A percentile compares a stretch with the other conserved stretches of the same genome.
These are phyloP conservation scores for Chloropsis cyanopogon DNA, from an alignment of 2,113 vertebrate species.

Conservation along the genomic window DNA sequence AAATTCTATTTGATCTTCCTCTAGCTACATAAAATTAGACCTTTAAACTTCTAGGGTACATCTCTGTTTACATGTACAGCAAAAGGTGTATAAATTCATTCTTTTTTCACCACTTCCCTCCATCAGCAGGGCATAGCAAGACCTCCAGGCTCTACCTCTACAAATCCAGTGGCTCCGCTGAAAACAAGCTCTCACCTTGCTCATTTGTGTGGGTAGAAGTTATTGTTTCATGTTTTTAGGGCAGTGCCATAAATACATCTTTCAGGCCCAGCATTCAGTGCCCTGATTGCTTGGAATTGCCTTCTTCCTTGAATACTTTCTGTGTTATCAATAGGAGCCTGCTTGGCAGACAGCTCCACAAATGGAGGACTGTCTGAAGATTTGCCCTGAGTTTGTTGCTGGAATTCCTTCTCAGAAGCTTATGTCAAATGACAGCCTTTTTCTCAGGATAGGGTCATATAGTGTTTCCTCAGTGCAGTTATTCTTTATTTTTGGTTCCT, in stretches of 20 bases:
- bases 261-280: background rate
- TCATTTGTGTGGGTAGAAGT: background rate
- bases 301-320: constrained; percentile 33
- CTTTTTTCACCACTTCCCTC: background rate
- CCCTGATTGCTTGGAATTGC: background rate
- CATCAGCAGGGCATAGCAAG: background rate
- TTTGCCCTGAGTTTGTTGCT: constrained; percentile 32
- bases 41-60: background rate
- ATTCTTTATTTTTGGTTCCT: constrained; percentile 45
- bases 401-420: constrained; percentile 49
- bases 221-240: background rate
- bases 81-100: background rate
- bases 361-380: constrained; percentile 2
- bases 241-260: background rate
- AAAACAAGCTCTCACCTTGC: background rate
- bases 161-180: background rate
- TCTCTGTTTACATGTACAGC: background rate
- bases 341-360: constrained; percentile 33
- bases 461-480: constrained; percentile 27
- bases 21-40: background rate
- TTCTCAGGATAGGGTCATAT: constrained; percentile 47
- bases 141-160: background rate
- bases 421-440: constrained; percentile 39
- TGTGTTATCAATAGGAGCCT: constrained; percentile 12
- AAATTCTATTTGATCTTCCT: background rate